These are phyloP conservation scores for Melanargia galathea DNA, from an alignment of 2,888 invertebrate genomes.

Conservation along the genomic window DNA sequence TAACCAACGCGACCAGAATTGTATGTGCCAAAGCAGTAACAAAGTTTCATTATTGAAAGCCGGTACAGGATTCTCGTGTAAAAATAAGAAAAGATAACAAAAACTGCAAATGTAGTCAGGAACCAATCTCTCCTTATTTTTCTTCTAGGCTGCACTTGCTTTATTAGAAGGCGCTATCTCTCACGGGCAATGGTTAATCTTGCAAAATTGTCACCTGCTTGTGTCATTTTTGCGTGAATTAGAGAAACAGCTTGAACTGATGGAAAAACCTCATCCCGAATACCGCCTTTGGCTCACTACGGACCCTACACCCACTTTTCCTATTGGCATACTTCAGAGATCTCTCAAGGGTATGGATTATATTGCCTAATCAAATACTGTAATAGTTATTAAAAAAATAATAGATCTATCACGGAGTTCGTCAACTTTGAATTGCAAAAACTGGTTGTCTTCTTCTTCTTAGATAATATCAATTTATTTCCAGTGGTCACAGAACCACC, in stretches of 20 bases:
- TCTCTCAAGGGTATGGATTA: slow-evolving; percentile 86
- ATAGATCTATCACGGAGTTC: background rate
- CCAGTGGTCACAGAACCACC: slow-evolving; percentile 96
- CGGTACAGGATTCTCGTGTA: background rate
- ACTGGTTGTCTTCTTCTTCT: background rate
- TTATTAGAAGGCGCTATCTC: slow-evolving; percentile 86
- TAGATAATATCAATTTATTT: background rate
- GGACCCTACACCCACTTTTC: slow-evolving; percentile 92
- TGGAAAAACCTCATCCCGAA: slow-evolving; percentile 92
- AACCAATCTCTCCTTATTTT: background rate
- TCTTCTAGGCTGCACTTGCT: slow-evolving; percentile 84
- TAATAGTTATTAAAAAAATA: background rate
- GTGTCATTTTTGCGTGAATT: slow-evolving; percentile 89
- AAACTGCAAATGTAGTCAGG: background rate
- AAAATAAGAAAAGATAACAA: background rate
- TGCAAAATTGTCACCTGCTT: slow-evolving; percentile 95
- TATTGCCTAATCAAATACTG: background rate
- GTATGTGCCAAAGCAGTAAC: background rate
- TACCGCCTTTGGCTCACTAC: slow-evolving; percentile 97
- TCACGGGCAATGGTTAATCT: slow-evolving; percentile 94
- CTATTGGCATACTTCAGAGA: slow-evolving; percentile 93
- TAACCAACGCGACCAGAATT: background rate
- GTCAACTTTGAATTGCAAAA: no score
- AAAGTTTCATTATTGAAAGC: background rate
- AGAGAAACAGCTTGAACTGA: slow-evolving; percentile 91